A percentile compares a stretch with the other conserved stretches of the same genome.
Evolutionary conservation across 2,113 vertebrate species (phyloP).

Genomic region (Tychaedon coryphoeus): DNA sequence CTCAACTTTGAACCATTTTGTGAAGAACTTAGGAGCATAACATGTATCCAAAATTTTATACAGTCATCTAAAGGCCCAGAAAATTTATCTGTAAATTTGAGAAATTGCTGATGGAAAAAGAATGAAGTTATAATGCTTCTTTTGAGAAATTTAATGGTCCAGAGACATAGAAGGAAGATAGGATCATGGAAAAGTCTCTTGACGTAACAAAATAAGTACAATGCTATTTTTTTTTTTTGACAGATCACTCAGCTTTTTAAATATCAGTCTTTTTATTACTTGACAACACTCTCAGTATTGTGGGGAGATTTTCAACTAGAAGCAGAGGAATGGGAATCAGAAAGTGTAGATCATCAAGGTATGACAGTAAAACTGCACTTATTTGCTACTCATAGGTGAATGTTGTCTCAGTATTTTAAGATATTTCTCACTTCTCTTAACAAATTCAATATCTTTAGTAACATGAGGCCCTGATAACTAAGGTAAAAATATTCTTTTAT

Average conservation of each 20-base stretch:
- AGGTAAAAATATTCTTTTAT: not conserved
- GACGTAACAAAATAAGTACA: not conserved
- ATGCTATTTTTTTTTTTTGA: not conserved
- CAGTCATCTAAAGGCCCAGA: not conserved
- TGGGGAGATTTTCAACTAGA: not conserved
- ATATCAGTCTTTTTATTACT: not conserved
- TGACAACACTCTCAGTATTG: not conserved
- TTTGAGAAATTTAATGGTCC: not conserved
- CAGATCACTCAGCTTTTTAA: not conserved
- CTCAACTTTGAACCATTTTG: not conserved
- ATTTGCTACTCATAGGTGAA: not conserved
- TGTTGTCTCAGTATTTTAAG: not conserved
- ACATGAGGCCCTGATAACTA: not conserved
- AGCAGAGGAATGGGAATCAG: not conserved
- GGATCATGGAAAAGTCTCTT: not conserved
- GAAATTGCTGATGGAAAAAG: not conserved
- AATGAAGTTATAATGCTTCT: not conserved
- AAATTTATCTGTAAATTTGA: not conserved
- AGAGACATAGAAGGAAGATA: not conserved
- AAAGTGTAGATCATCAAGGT: not conserved
- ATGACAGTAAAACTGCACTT: not conserved
- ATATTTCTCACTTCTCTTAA: not conserved
- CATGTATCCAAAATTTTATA: not conserved
- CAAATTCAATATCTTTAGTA: not conserved
- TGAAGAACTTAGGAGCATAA: not conserved